Percentiles rank a stretch among this genome's conserved stretches.
Conservation (phyloP, 2,888 invertebrate species). For the Branchellion lobata region DNA sequence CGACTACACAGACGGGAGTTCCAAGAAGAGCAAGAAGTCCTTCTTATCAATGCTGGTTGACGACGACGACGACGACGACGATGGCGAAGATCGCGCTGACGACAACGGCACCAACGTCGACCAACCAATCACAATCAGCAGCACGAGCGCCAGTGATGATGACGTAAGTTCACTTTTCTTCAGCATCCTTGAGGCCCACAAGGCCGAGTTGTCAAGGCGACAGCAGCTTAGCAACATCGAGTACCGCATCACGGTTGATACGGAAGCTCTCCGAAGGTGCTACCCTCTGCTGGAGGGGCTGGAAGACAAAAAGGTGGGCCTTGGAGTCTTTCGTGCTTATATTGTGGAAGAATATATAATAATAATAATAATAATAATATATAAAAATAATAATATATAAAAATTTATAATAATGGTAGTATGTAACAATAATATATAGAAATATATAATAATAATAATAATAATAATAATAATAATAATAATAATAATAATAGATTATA, state of each 20-base stretch:
- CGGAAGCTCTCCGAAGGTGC: background rate
- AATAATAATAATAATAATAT: too few relatives aligned
- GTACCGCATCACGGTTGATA: background rate
- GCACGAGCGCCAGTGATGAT: background rate
- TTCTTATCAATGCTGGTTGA: background rate
- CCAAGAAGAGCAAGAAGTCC: background rate
- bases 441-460: too few relatives aligned
- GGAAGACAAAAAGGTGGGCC: background rate
- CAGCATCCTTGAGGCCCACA: background rate
- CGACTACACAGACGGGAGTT: background rate
- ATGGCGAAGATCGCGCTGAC: too few relatives aligned
- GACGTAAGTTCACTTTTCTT: background rate
- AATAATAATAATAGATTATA: too few relatives aligned
- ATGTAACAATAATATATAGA: too few relatives aligned
- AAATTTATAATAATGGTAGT: too few relatives aligned
- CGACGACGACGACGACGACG: background rate
- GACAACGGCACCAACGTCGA: background rate
- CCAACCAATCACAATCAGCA: background rate
- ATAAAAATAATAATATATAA: too few relatives aligned
- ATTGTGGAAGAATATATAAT: too few relatives aligned
- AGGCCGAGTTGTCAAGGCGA: background rate
- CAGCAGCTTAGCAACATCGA: background rate
- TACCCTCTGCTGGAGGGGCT: background rate
- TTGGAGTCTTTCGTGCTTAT: too few relatives aligned
- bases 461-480: too few relatives aligned